phyloP scores from a whole-genome alignment of 2,113 vertebrate genomes.

The Nematolebias whitei region DNA sequence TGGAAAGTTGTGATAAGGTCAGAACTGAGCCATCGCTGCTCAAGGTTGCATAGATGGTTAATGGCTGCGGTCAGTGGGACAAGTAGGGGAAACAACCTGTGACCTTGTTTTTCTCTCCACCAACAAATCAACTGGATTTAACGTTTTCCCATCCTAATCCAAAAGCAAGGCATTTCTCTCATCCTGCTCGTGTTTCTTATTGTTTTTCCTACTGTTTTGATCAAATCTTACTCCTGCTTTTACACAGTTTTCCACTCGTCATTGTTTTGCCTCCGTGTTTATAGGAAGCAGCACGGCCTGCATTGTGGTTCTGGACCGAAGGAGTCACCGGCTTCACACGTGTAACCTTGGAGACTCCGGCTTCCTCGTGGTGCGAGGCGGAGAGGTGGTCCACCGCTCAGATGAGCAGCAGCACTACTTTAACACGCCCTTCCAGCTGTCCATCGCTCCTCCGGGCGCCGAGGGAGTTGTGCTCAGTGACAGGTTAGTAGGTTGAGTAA shows the following conservation, averaged over 20 bases:
- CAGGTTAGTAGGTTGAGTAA: no score
- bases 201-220: neutral
- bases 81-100: neutral
- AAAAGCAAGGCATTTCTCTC: neutral
- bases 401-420: slow-evolving; percentile 98
- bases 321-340: slow-evolving; percentile 91
- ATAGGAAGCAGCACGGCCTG: slow-evolving; percentile 96
- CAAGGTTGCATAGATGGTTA: slow-evolving; percentile 39
- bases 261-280: slow-evolving; percentile 24
- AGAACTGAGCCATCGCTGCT: slow-evolving; percentile 26
- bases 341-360: slow-evolving; percentile 97
- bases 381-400: slow-evolving; percentile 95
- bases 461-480: slow-evolving; percentile 90
- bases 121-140: neutral
- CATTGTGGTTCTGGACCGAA: slow-evolving; percentile 91
- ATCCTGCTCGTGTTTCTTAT: neutral
- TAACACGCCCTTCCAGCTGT: slow-evolving; percentile 94
- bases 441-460: slow-evolving; percentile 92
- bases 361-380: slow-evolving; percentile 94
- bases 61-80: slow-evolving; percentile 10
- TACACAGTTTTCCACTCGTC: neutral
- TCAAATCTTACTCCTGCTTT: neutral
- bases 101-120: neutral
- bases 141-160: neutral
- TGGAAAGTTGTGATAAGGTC: slow-evolving; percentile 35